phyloP scores from a whole-genome alignment of 1,140 invertebrate species.

The Micrasema longulum region DNA sequence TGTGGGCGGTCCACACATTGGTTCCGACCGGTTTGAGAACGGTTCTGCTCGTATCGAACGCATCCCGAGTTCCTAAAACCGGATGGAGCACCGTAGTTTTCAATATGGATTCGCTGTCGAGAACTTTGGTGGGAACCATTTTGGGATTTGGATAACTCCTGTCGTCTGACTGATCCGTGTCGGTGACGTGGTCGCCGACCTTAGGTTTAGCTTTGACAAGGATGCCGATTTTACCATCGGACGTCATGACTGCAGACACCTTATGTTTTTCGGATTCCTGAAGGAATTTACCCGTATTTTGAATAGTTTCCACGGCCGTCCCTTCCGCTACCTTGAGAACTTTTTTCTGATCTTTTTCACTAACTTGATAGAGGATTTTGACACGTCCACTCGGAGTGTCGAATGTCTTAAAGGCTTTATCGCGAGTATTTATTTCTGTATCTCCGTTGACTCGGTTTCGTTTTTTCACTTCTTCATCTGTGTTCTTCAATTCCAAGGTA shows the following conservation, averaged over 20 bases:
- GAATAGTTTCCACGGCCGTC: slow-evolving; percentile 25
- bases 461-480: slow-evolving; percentile 31
- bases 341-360: slow-evolving; percentile 46
- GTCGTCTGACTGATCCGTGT: slow-evolving; percentile 28
- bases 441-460: slow-evolving; percentile 2
- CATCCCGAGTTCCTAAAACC: slow-evolving; percentile 22
- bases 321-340: slow-evolving; percentile 8
- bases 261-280: slow-evolving; percentile 52
- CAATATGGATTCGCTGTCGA: slow-evolving; percentile 10
- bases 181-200: slow-evolving; percentile 28
- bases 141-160: slow-evolving; percentile 16
- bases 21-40: slow-evolving; percentile 40
- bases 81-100: slow-evolving; percentile 45
- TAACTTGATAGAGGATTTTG: slow-evolving; percentile 50
- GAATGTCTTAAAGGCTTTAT: slow-evolving; percentile 52
- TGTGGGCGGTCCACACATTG: slow-evolving; percentile 48
- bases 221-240: slow-evolving; percentile 51
- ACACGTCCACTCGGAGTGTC: slow-evolving; percentile 50
- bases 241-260: slow-evolving; percentile 50
- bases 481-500: neutral
- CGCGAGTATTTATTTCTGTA: slow-evolving; percentile 26
- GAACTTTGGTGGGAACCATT: slow-evolving; percentile 16
- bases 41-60: slow-evolving; percentile 21
- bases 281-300: slow-evolving; percentile 46
- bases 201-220: slow-evolving; percentile 50